Evolutionary conservation across 2,888 invertebrate species (phyloP), one percentile per base, ranked within the genome.

Genomic region (Nomada ferruginata): DNA sequence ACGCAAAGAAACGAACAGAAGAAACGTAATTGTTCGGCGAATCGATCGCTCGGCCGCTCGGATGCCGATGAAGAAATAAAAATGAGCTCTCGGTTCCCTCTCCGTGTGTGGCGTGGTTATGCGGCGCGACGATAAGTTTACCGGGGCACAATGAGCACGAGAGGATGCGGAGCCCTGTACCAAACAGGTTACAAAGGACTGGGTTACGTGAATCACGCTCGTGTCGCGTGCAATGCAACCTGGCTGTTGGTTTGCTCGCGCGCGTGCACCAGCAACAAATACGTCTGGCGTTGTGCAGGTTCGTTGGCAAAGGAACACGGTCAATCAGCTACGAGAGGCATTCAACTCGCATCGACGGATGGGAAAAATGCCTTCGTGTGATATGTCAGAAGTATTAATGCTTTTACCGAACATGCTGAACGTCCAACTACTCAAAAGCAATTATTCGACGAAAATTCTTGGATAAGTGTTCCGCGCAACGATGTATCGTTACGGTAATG

Each of bases 181-280:
- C 79, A 82, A 86, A 86, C 81, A 79, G 83, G 79, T 87, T 87
- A 69, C 69, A 74, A 82, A 80, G 69, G 69, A 87, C 77, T 81
- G 77, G 81, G 81, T 87, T 88, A 88, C 80, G 78, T 81, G 88
- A 87, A 88, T 87, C 88, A 88, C 82, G 80, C 65, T 85, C 63
- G 77, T 79, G 70, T 86, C 86, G 86, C 79, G 82, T 80, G 84
- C 80, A 82, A 80, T 84, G 76, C 74, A 86, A 84, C 75, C 68
- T 42, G 80, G 80, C 52, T 68, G 73, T 57, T 26, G 55, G 18
- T 50, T 50, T 42, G 29, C 50, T 23, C 73, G 26, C 60, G 42
- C 60, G 36, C 20, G 29, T 10, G 42, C 60, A 29, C 36, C 60
- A 61, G 42, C 60, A 42, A 72, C 59, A 72, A 71, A 80, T 72